Base-by-base conservation (phyloP, 2,888 invertebrate genomes). In the Cheilosia vulpina region DNA sequence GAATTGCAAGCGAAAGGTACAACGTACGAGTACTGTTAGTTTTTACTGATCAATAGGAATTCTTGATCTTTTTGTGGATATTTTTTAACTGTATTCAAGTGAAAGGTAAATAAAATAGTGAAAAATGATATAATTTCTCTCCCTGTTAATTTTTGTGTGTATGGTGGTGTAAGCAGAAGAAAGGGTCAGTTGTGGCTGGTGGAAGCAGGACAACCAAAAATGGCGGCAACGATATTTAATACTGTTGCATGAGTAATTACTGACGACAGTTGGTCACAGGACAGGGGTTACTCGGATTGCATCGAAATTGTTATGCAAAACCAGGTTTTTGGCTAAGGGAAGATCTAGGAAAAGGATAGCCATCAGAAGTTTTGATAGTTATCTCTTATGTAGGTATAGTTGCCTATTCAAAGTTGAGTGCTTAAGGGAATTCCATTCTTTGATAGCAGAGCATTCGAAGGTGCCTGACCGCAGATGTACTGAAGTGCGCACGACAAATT, bases 11-110 rank as follows among this genome's bases (percentile, higher is more conserved):
- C 17, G 53, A 71, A 60, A 77, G 77, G 21, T 11, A 13, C 13
- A 60, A 77, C 72, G 21, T 11, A 13, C 13, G 13, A 13, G 71
- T 82, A 77, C 78, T 68, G 77, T 66, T 83, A 82, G 77, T 82
- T 71, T 62, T 34, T 57, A 55, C 21, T n/a, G 21, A 27, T 55
- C 55, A 72, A 41, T 21, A 31, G 31, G 24, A n/a, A 31, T 52
- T 27, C 11, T 41, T 55, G 31, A 68, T 60, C 76, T 27, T 65
- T 71, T 60, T 21, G 68, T 45, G 19, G 19, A 13, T 76, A 60
- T 77, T 77, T 68, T 58, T 69, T 60, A 65, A 71, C 50, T 34
- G 77, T 41, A 62, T 65, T 66, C 38, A 63, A 15, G 17, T 38
- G 58, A 58, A 45, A 71, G 45, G 58, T 63, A 71, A 63, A 72